phyloP scores from a whole-genome alignment of 2,888 invertebrate species.

The Lasioglossum lativentre region DNA sequence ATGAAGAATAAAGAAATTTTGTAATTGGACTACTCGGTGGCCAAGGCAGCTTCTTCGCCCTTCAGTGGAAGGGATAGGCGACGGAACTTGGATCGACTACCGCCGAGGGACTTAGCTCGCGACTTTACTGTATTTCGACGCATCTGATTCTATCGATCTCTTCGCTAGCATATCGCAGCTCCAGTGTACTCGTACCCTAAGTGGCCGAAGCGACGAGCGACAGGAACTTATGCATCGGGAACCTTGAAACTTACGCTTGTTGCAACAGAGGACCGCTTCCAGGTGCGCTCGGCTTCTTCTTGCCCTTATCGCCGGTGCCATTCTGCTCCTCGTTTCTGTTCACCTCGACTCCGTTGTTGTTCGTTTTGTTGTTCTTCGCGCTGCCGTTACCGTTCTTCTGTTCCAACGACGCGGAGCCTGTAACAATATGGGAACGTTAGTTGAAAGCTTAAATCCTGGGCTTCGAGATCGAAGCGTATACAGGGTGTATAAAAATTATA shows the following conservation, averaged over 20 bases:
- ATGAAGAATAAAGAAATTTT: too few species aligned
- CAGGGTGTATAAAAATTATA: too few species aligned
- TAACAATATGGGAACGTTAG: conserved; percentile 41
- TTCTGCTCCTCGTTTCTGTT: conserved; percentile 83
- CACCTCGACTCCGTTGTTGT: conserved; percentile 82
- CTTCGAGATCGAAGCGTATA: not conserved
- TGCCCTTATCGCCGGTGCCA: conserved; percentile 79
- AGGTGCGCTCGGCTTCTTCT: conserved; percentile 81
- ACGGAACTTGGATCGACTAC: too few species aligned
- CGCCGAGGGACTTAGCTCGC: too few species aligned
- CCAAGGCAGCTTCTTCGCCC: too few species aligned
- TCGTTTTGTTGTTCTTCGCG: conserved; percentile 80
- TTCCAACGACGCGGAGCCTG: conserved; percentile 82
- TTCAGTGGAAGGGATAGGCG: too few species aligned
- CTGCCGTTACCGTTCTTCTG: conserved; percentile 81
- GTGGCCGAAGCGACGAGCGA: too few species aligned
- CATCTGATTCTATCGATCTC: not conserved
- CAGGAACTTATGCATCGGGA: not conserved
- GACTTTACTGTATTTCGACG: not conserved
- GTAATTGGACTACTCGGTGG: too few species aligned
- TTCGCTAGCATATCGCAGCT: not conserved
- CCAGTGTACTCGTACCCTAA: not conserved
- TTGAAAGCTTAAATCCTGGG: not conserved
- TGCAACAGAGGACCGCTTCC: conserved; percentile 86
- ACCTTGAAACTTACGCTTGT: conserved; percentile 85